Evolutionary conservation across 2,113 vertebrate genomes (phyloP).

Genomic region (Chloroceryle aenea): DNA sequence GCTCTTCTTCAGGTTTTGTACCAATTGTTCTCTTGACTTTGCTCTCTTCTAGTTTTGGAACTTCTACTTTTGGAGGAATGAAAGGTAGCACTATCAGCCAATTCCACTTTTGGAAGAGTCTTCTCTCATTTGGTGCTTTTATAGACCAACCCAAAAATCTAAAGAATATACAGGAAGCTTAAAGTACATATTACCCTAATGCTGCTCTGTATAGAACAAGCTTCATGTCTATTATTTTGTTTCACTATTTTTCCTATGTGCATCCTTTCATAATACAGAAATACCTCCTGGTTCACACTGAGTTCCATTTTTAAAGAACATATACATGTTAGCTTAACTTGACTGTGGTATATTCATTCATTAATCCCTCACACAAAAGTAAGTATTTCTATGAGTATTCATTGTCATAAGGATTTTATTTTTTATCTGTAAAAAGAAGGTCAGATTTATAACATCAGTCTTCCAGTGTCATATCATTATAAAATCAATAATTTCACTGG

Average conservation of each 20-base stretch:
- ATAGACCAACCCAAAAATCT: neutral
- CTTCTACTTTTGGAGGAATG: neutral
- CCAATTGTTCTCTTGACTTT: neutral
- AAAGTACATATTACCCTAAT: neutral
- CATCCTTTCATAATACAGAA: neutral
- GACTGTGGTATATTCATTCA: neutral
- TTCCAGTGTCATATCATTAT: neutral
- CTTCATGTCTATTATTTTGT: neutral
- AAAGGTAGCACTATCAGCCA: neutral
- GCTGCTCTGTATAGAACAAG: neutral
- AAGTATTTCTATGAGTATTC: neutral
- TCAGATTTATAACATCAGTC: neutral
- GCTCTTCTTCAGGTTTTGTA: neutral
- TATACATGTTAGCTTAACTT: fast-evolving
- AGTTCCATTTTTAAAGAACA: neutral
- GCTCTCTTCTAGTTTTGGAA: neutral
- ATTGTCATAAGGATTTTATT: neutral
- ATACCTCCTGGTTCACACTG: neutral
- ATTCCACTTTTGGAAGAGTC: neutral
- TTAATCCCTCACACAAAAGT: neutral
- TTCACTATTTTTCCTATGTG: neutral
- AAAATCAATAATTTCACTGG: neutral
- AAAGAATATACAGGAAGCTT: neutral
- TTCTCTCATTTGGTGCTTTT: neutral
- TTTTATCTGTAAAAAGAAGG: neutral